phyloP scores from a whole-genome alignment of 1,140 invertebrate genomes.

The Pseudobourletiella spinata region DNA sequence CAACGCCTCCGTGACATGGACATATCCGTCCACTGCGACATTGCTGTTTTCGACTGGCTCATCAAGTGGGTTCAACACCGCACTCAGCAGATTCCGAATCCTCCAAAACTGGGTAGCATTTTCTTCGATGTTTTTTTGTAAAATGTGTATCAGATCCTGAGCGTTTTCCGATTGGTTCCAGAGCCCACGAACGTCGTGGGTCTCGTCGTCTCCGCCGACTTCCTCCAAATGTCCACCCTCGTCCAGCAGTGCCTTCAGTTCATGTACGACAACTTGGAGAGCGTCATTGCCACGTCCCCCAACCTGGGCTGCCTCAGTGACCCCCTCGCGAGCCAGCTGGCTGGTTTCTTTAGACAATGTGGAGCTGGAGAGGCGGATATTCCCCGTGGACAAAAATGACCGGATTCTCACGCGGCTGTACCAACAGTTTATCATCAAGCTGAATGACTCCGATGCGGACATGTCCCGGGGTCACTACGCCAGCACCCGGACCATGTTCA shows the following conservation, averaged over 20 bases:
- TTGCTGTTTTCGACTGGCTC: slow-evolving; percentile 90
- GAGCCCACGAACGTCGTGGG: slow-evolving; percentile 79
- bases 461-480: slow-evolving; percentile 64
- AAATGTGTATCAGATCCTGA: too few relatives aligned
- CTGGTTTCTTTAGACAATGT: slow-evolving; percentile 16
- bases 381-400: slow-evolving; percentile 65
- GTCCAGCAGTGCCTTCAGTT: slow-evolving; percentile 69
- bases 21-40: slow-evolving; percentile 91
- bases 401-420: slow-evolving; percentile 72
- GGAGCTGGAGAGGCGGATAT: slow-evolving; percentile 26
- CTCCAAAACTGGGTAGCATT: slow-evolving; percentile 55
- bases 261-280: slow-evolving; percentile 67
- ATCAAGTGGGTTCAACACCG: slow-evolving; percentile 72
- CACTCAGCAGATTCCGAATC: slow-evolving; percentile 29
- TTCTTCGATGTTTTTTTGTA: too few relatives aligned
- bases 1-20: slow-evolving; percentile 88
- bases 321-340: slow-evolving; percentile 48
- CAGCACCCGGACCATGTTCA: slow-evolving; percentile 62
- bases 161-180: too few relatives aligned
- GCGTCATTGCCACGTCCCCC: slow-evolving; percentile 64
- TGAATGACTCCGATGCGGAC: slow-evolving; percentile 60
- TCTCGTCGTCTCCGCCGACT: slow-evolving; percentile 84
- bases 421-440: slow-evolving; percentile 65
- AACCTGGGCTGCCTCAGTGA: slow-evolving; percentile 75
- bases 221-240: slow-evolving; percentile 84